Percentiles rank a stretch among this genome's conserved stretches.
phyloP scores from a whole-genome alignment of 2,113 vertebrate genomes.

The Microtus ochrogaster region DNA sequence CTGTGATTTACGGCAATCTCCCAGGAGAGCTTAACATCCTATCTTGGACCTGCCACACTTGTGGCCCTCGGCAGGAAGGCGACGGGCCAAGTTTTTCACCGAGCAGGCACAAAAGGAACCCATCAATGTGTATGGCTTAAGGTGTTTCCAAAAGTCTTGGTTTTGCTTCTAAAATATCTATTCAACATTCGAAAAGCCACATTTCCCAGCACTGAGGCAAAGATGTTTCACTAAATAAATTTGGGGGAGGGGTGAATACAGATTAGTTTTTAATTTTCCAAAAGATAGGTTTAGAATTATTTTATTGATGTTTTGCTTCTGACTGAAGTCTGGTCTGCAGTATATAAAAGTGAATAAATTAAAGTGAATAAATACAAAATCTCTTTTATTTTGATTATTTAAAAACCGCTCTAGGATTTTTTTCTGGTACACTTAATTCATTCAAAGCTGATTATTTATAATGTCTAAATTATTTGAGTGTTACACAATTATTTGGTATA shows the following conservation, averaged over 20 bases:
- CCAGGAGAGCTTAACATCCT: neutral
- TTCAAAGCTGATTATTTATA: constrained; percentile 25
- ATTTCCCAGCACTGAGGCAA: neutral
- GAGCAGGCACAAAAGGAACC: constrained; percentile 2
- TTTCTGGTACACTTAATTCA: constrained; percentile 39
- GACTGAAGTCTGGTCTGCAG: constrained; percentile 8
- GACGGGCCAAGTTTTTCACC: neutral
- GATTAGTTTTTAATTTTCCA: constrained; percentile 37
- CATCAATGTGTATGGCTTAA: constrained; percentile 61
- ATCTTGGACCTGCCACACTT: neutral
- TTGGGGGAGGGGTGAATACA: neutral
- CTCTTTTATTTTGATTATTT: constrained; percentile 62
- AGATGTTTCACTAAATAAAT: constrained; percentile 1
- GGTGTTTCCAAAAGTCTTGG: constrained; percentile 27
- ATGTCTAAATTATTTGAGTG: constrained; percentile 41
- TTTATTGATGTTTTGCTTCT: constrained; percentile 51
- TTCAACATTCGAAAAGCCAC: constrained; percentile 51
- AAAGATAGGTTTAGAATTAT: constrained; percentile 53
- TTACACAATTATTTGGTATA: constrained; percentile 54
- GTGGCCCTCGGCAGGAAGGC: neutral
- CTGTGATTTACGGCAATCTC: neutral
- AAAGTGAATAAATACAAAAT: constrained; percentile 53
- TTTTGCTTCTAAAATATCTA: constrained; percentile 55
- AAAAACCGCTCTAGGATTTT: constrained; percentile 37
- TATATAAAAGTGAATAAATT: constrained; percentile 56